phyloP scores from a whole-genome alignment of 2,797 vertebrate genomes.

The Sebastes baramenuke region DNA sequence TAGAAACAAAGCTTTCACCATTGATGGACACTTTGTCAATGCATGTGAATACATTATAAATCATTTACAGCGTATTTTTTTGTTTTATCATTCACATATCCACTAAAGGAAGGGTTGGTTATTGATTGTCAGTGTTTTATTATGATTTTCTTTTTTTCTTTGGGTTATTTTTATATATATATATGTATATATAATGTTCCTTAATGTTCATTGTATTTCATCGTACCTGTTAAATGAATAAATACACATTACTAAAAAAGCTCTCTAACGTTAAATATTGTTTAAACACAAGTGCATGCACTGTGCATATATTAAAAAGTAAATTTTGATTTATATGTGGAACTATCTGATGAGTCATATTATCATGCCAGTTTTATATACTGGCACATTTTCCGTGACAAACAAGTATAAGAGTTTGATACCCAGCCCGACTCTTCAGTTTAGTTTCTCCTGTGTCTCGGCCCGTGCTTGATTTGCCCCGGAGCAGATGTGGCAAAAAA shows the following conservation, averaged over 20 bases:
- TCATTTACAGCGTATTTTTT: no score
- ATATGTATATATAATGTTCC: no score
- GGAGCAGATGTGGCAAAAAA: conserved; percentile 35
- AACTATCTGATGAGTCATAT: neutral
- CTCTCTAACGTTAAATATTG: neutral
- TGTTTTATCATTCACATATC: no score
- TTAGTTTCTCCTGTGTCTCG: neutral
- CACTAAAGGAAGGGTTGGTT: no score
- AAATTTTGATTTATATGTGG: neutral
- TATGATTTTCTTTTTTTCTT: no score
- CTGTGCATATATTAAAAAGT: neutral
- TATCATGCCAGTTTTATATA: neutral
- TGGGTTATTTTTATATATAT: neutral
- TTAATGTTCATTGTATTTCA: no score
- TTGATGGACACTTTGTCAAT: no score
- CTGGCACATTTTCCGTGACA: neutral
- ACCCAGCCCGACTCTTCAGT: neutral
- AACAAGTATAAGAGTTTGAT: neutral
- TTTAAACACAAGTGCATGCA: neutral
- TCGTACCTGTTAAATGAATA: no score
- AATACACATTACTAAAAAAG: no score
- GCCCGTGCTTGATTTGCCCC: conserved; percentile 21
- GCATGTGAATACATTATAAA: no score
- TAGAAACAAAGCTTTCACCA: no score
- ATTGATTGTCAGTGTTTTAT: neutral